These are phyloP conservation scores for Prenolepis imparis DNA, from an alignment of 2,888 invertebrate species.

Conservation along the genomic window DNA sequence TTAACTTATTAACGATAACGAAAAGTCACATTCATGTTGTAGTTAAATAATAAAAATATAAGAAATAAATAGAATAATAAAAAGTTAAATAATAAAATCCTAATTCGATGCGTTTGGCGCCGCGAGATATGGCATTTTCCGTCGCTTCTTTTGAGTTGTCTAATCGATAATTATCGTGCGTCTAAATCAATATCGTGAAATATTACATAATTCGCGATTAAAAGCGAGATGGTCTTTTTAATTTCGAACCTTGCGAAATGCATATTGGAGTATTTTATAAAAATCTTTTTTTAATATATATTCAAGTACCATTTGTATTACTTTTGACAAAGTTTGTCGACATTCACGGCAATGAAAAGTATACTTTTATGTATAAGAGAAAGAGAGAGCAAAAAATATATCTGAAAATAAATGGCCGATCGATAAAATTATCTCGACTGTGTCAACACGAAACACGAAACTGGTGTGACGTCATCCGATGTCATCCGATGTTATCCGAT, in stretches of 20 bases:
- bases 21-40: too few relatives aligned
- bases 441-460: neutral
- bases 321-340: neutral
- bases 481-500: neutral
- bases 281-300: constrained; percentile 13
- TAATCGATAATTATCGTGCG: neutral
- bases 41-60: too few relatives aligned
- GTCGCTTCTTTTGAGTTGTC: neutral
- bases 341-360: neutral
- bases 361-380: constrained; percentile 6
- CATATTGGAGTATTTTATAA: neutral
- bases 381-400: neutral
- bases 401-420: constrained; percentile 21
- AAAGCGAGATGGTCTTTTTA: neutral
- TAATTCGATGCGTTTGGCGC: neutral
- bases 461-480: neutral
- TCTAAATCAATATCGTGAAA: neutral
- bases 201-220: neutral
- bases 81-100: neutral
- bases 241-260: neutral
- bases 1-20: too few relatives aligned
- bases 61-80: too few relatives aligned
- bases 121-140: neutral
- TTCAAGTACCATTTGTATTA: neutral
- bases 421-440: constrained; percentile 41